Evolutionary conservation across 2,797 vertebrate genomes (phyloP).

Genomic region (Tarsius wallacei): DNA sequence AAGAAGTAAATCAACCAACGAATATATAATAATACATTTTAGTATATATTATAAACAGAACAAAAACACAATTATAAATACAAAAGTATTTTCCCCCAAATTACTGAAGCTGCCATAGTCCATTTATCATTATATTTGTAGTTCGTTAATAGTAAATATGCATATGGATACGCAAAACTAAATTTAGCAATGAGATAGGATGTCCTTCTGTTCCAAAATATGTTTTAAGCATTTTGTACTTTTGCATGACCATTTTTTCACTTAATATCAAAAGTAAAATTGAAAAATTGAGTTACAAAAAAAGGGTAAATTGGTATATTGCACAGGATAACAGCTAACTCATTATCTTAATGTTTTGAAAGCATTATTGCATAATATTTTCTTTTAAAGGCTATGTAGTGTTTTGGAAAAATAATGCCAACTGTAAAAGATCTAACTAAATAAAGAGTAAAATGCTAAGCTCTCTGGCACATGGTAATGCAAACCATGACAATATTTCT

Average conservation of each 20-base stretch:
- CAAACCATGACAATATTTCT: conserved; percentile 76
- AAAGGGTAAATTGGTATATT: conserved; percentile 68
- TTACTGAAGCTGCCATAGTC: background rate
- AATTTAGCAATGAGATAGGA: background rate
- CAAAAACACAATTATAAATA: background rate
- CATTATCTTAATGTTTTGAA: conserved; percentile 82
- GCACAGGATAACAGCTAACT: conserved; percentile 80
- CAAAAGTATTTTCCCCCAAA: background rate
- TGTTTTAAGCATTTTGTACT: background rate
- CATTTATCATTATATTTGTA: background rate
- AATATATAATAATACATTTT: background rate
- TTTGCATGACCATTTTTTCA: background rate
- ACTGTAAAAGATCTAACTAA: conserved; percentile 83
- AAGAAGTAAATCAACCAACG: background rate
- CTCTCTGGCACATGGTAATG: conserved; percentile 76
- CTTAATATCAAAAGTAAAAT: conserved; percentile 33
- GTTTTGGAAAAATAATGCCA: conserved; percentile 82
- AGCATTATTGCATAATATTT: conserved; percentile 66
- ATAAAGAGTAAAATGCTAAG: conserved; percentile 86
- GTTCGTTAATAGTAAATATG: background rate
- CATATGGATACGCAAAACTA: background rate
- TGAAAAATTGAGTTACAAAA: conserved; percentile 77
- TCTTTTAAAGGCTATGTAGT: conserved; percentile 77
- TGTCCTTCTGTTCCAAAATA: background rate
- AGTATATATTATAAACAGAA: background rate